A percentile compares a stretch with the other conserved stretches of the same genome.
Conservation (phyloP, 2,888 invertebrate genomes). For the Bombylius discolor region DNA sequence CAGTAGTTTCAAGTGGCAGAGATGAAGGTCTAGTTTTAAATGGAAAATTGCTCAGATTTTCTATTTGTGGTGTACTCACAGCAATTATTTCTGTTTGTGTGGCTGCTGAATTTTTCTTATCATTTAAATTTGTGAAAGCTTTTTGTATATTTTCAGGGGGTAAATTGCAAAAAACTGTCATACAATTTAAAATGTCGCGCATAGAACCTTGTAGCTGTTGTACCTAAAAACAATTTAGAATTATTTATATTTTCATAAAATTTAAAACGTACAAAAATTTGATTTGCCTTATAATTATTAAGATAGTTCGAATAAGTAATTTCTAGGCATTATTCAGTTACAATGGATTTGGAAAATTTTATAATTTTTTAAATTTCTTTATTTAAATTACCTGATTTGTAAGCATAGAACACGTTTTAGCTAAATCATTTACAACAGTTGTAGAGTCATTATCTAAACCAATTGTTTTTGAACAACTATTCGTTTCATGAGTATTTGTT, state of each 20-base stretch:
- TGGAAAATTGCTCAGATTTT: constrained; percentile 37
- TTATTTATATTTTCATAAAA: too few relatives aligned
- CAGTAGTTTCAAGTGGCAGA: constrained; percentile 24
- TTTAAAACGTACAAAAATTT: neutral
- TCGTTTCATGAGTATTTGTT: constrained; percentile 11
- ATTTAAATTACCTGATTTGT: constrained; percentile 51
- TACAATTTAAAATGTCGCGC: constrained; percentile 61
- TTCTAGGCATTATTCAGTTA: too few relatives aligned
- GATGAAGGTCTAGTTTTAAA: constrained; percentile 34
- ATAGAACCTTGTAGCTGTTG: constrained; percentile 66
- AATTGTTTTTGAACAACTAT: constrained; percentile 14
- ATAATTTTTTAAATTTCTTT: neutral
- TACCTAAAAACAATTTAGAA: constrained; percentile 40
- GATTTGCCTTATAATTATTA: too few relatives aligned
- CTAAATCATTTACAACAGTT: constrained; percentile 51
- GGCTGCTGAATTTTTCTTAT: constrained; percentile 35
- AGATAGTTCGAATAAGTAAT: too few relatives aligned
- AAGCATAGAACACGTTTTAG: constrained; percentile 59
- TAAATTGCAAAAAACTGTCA: constrained; percentile 42
- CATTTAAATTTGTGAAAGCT: constrained; percentile 19
- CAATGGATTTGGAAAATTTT: too few relatives aligned
- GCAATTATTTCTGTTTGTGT: constrained; percentile 75
- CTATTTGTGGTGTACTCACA: constrained; percentile 60
- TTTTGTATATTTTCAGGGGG: constrained; percentile 31
- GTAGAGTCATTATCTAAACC: constrained; percentile 44